A percentile compares a stretch with the other conserved stretches of the same genome.
phyloP scores from a whole-genome alignment of 2,888 invertebrate species.

The Drosophila kanekoi region DNA sequence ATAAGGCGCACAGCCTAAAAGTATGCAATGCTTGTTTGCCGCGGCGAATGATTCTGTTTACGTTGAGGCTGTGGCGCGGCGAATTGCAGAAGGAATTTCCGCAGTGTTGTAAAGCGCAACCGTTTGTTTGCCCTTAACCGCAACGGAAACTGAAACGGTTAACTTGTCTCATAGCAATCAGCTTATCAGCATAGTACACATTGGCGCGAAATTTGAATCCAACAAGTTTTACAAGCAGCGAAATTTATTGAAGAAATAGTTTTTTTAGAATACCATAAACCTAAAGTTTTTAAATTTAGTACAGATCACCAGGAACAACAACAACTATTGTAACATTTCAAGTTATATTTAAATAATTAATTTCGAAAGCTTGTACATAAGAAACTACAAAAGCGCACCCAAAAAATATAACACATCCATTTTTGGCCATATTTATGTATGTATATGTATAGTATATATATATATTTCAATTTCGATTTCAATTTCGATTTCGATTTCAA shows the following conservation, averaged over 20 bases:
- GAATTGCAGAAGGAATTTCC: background rate
- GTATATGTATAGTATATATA: conserved; percentile 44
- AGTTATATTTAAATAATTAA: too few relatives aligned
- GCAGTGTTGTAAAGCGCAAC: background rate
- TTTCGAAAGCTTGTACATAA: background rate
- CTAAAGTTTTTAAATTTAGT: too few relatives aligned
- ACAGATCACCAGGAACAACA: background rate
- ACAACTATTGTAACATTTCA: background rate
- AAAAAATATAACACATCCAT: conserved; percentile 29
- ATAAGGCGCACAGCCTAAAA: background rate
- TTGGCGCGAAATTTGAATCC: background rate
- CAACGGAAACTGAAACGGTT: background rate
- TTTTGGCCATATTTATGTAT: conserved; percentile 51
- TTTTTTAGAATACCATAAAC: too few relatives aligned
- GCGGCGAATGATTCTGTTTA: background rate
- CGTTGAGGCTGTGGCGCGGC: background rate
- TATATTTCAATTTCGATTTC: conserved; percentile 46
- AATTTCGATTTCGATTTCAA: too few relatives aligned
- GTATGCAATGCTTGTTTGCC: background rate
- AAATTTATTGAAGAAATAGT: too few relatives aligned
- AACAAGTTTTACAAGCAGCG: too few relatives aligned
- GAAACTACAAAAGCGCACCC: background rate
- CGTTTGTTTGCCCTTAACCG: too few relatives aligned
- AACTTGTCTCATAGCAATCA: conserved; percentile 7
- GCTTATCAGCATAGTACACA: background rate